Percentiles rank a stretch among this genome's conserved stretches.
These are phyloP conservation scores for Cololabis saira DNA, from an alignment of 2,113 vertebrate genomes.

Conservation along the genomic window DNA sequence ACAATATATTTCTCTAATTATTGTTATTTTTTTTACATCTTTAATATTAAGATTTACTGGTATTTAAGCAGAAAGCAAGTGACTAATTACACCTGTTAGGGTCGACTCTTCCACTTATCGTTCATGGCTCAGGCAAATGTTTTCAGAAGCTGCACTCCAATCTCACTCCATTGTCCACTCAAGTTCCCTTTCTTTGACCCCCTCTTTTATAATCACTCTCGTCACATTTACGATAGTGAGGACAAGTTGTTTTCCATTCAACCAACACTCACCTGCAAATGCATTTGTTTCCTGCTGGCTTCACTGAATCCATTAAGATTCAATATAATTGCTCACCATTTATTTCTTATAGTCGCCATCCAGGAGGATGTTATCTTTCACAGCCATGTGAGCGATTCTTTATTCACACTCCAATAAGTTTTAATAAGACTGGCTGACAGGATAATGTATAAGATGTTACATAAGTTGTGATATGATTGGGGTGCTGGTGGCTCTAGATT, in stretches of 20 bases:
- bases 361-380: constrained; percentile 36
- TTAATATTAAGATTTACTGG: too few species aligned
- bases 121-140: neutral
- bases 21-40: too few species aligned
- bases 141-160: neutral
- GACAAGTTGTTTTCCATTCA: neutral
- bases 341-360: constrained; percentile 18
- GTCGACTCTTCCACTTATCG: neutral
- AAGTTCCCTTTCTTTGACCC: constrained; percentile 5
- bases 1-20: too few species aligned
- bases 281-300: constrained; percentile 19
- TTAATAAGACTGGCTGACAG: constrained; percentile 56
- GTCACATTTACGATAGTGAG: constrained; percentile 3
- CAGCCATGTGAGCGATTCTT: constrained; percentile 49
- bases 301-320: constrained; percentile 12
- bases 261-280: constrained; percentile 18
- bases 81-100: too few species aligned
- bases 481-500: constrained; percentile 34
- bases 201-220: too few species aligned
- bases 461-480: constrained; percentile 55
- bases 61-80: too few species aligned
- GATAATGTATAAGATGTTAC: constrained; percentile 61
- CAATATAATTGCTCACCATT: constrained; percentile 25
- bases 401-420: constrained; percentile 58
- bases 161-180: neutral